Evolutionary conservation across 2,888 invertebrate genomes (phyloP), one percentile per base, ranked within the genome.

Genomic region (Eudemis profundana): DNA sequence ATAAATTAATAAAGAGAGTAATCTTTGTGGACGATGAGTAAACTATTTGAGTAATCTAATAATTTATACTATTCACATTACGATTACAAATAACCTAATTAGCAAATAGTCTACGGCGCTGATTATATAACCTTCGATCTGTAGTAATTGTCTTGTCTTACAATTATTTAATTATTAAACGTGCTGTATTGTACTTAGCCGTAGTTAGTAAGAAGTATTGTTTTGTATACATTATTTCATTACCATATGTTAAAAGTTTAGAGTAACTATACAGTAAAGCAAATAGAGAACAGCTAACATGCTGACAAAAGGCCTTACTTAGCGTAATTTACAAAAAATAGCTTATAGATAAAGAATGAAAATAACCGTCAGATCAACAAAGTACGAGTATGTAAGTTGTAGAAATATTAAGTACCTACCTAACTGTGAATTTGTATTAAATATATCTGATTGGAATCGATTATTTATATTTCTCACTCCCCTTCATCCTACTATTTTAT

Each of bases 401-500:
- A 69, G 71, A 78, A 79, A 78, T 71, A 73, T 74, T 79, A 76
- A n/a, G n/a, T n/a, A n/a, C n/a, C n/a, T n/a, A n/a, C n/a, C 70
- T 78, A 79, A 82, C 70, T 76, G 75, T 78, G 72, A 75, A 80
- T 83, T 84, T 84, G 61, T 80, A 80, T 78, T 67, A 72, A 83
- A 76, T 79, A 81, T 81, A 23, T 50, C 12, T 4, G 50, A 57
- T 27, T 38, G 23, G 3, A 44, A n/a, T 27, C 12, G 12, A 3
- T 47, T 23, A 36, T 21, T 47, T 23, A 36, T 21, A 12, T 27
- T 29, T 29, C 54, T 62, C n/a, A 14, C 2, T 46, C 19, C 12
- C 8, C 27, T 54, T 15, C 8, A 7, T 1, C 8, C 8, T 33
- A 33, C 7, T 8, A 29, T 27, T 1, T 14, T 4, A 51, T 29